phyloP scores from a whole-genome alignment of 2,113 vertebrate genomes.

The Grantiella picta region DNA sequence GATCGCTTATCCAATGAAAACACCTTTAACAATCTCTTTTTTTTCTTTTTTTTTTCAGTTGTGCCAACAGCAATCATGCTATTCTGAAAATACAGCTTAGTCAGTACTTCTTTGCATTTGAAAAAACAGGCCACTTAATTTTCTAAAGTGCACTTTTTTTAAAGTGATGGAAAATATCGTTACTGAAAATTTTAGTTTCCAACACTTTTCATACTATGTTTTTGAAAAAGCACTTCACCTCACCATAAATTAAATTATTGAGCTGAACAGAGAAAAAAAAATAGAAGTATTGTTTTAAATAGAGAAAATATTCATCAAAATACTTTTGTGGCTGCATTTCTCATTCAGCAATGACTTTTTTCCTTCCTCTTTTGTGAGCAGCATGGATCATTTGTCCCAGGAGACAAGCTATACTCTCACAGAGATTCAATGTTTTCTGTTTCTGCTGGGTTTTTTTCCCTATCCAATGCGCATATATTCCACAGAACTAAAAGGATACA shows the following conservation, averaged over 20 bases:
- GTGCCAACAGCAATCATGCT: neutral
- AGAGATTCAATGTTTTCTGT: neutral
- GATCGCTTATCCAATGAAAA: neutral
- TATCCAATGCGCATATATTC: neutral
- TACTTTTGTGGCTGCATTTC: neutral
- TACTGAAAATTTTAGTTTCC: constrained; percentile 4
- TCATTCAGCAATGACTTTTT: neutral
- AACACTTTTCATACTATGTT: neutral
- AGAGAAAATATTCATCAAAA: neutral
- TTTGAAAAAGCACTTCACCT: neutral
- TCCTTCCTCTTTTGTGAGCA: neutral
- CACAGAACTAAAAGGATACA: neutral
- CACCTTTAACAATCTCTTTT: neutral
- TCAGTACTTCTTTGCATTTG: neutral
- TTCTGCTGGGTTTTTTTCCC: neutral
- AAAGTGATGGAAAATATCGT: neutral
- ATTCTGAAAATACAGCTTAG: neutral
- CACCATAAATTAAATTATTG: neutral
- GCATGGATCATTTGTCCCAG: neutral
- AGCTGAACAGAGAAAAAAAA: neutral
- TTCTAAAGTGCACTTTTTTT: neutral
- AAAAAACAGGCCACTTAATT: neutral
- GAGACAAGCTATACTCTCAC: neutral
- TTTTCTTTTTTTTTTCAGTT: neutral
- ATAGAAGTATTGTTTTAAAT: neutral